Base-by-base conservation (phyloP, 2,797 vertebrate genomes). In the Chlorospingus flavigularis region DNA sequence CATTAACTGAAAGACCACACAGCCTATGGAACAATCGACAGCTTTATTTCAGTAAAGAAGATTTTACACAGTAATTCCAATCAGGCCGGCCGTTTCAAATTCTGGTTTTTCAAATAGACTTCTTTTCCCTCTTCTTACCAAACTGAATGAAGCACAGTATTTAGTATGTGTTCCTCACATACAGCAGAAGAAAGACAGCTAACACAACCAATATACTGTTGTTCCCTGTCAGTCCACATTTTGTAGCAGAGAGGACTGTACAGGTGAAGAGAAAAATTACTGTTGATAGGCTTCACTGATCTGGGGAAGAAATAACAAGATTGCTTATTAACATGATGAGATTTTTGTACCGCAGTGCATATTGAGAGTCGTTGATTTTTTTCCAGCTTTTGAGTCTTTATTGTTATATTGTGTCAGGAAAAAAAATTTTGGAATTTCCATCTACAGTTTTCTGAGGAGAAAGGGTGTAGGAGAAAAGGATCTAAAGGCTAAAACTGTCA, bases 1-100 rank as follows among this genome's bases (percentile, higher is more conserved):
- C 84, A 17, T 77, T 95, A 85, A 94, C 92, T 95, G 88, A 94
- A 97, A 96, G 92, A 79, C 62, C 8, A 4, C 94, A 78, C 72
- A 94, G 90, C 91, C 86, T 96, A 45, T 61, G 95, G 94, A 95
- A 96, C 86, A 98, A 97, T 94, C 71, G 75, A 77, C 63, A 89
- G 93, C 92, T 97, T 97, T 97, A 90, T 98, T 90, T 97, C 81
- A 86, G 91, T 88, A 73, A 84, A 95, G 11, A 84, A 94, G 13
- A 23, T 45, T 61, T 10, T 58, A 63, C 42, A 43, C 68, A 86
- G 79, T 40, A 57, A 87, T 90, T 88, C 86, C 68, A 55, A n/a
- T 90, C 76, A 88, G 62, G 45, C 39, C 75, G 55, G 37, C 53
- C 26, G 47, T 88, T 93, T 95, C 61, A 62, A 70, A 74, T 90